Base-by-base conservation (phyloP, 2,797 vertebrate species). In the Sardinella longiceps region DNA sequence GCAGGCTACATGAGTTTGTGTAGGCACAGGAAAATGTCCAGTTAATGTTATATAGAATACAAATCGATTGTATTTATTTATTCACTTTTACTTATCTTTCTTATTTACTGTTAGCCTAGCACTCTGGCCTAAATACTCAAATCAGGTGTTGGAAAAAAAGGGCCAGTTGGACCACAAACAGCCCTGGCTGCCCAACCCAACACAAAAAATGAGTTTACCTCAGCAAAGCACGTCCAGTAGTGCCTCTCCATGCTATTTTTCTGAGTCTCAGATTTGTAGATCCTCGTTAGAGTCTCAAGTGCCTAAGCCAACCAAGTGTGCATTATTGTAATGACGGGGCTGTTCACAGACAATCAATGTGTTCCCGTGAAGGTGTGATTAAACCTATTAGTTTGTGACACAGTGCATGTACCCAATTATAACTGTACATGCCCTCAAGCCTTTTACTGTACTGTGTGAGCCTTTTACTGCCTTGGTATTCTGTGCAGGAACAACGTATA, bases 361-460 rank as follows among this genome's bases (percentile, higher is more conserved):
- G 37, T 23, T 20, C 18, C 33, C 20, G 5, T 39, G 70, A 43
- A 77, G 37, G 37, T 77, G 70, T 77, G 70, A 77, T 33, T 0
- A 77, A 77, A 43, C 14, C 70, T 43, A 7, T 77, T 77, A 77
- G 66, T 66, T 66, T 66, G 60, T 37, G 66, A 30, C 30, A 70
- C 37, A 74, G 18, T 37, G 39, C 70, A 43, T 77, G 70, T 77
- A 77, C 70, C 70, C 33, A 77, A 77, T 43, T 77, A 77, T 77
- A 39, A 39, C 70, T 77, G 5, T 23, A 43, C 37, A 39, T 60
- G 56, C 56, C n/a, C 2, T 60, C 2, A 33, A 74, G 15, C 66
- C 66, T 74, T 39, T 1, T n/a, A n/a, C n/a, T n/a, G n/a, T n/a
- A n/a, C n/a, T n/a, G n/a, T n/a, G n/a, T n/a, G n/a, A n/a, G n/a